Evolutionary conservation across 2,113 vertebrate species (phyloP).

Genomic region (Phylloscopus trochiloides): DNA sequence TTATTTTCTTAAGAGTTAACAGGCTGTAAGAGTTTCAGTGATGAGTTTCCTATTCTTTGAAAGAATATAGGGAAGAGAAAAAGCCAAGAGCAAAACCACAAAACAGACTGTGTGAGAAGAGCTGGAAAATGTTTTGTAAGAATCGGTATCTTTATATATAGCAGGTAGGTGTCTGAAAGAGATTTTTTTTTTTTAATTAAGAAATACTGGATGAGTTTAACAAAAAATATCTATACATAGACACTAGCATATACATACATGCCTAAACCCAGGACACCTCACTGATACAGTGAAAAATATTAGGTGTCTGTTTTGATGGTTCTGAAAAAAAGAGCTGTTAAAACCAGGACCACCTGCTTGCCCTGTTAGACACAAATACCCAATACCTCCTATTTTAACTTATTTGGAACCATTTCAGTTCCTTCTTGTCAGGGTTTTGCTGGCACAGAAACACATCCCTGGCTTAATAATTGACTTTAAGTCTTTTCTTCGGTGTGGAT

Average conservation of each 20-base stretch:
- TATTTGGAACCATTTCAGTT: background rate
- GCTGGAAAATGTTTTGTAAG: background rate
- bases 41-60: background rate
- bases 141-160: background rate
- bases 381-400: background rate
- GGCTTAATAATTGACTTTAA: background rate
- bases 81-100: background rate
- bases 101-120: background rate
- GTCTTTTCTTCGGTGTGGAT: background rate
- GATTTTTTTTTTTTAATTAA: background rate
- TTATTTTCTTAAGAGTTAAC: background rate
- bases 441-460: background rate
- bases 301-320: background rate
- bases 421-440: background rate
- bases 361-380: background rate
- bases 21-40: background rate
- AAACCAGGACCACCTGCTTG: background rate
- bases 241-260: background rate
- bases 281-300: background rate
- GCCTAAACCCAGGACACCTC: background rate
- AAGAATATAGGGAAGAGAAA: background rate
- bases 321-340: background rate
- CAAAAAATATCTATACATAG: background rate
- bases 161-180: background rate
- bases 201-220: background rate